phyloP scores from a whole-genome alignment of 2,888 invertebrate species.

The Scotopteryx bipunctaria region DNA sequence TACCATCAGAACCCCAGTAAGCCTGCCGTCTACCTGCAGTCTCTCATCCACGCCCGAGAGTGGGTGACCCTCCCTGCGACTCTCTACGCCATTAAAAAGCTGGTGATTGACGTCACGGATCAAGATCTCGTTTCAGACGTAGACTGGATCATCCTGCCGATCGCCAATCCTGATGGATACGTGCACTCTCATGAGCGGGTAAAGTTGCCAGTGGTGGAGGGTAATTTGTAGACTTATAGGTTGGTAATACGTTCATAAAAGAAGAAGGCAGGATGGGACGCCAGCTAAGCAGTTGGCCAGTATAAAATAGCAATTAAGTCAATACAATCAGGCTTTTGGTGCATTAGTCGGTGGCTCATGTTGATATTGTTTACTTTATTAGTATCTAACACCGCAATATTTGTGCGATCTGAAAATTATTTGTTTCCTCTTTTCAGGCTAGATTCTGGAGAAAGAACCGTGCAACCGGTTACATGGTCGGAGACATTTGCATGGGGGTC shows the following conservation, averaged over 20 bases:
- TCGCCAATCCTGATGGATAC: constrained; percentile 88
- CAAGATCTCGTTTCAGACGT: constrained; percentile 76
- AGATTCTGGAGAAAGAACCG: constrained; percentile 88
- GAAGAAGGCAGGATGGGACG: too few species aligned
- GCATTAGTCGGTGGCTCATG: too few species aligned
- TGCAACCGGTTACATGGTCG: constrained; percentile 44
- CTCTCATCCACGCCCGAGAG: constrained; percentile 85
- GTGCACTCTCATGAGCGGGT: constrained; percentile 77
- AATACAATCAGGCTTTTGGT: too few species aligned
- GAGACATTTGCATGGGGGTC: constrained; percentile 82
- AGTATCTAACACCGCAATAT: too few species aligned
- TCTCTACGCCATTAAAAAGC: constrained; percentile 84
- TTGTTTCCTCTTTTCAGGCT: constrained; percentile 60
- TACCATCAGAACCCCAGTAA: constrained; percentile 48
- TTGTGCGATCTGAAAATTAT: too few species aligned
- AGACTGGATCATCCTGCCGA: constrained; percentile 86
- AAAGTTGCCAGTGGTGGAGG: too few species aligned
- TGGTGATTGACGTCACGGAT: constrained; percentile 81
- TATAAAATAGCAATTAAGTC: too few species aligned
- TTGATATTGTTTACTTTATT: too few species aligned
- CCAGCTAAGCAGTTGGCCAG: too few species aligned
- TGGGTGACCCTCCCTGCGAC: constrained; percentile 87
- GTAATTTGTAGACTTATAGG: too few species aligned
- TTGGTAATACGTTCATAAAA: too few species aligned
- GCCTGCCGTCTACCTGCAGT: constrained; percentile 82